These are phyloP conservation scores for Tupaia chinensis DNA, from an alignment of 2,113 vertebrate species.

Conservation along the genomic window DNA sequence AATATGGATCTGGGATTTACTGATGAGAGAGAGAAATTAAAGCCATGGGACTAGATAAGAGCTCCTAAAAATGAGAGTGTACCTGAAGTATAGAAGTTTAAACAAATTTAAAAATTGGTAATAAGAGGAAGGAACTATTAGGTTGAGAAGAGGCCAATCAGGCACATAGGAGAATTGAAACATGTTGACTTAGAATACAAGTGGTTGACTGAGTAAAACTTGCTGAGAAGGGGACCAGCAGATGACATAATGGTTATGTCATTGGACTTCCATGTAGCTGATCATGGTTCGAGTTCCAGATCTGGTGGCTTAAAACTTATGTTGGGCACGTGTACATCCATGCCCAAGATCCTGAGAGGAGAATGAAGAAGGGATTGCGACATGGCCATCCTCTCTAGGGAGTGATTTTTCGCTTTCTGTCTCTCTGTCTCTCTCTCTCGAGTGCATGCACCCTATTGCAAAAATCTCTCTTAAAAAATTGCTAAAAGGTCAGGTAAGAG, in stretches of 20 bases:
- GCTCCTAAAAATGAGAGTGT: slow-evolving; percentile 31
- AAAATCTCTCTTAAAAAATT: background rate
- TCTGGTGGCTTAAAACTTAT: no score
- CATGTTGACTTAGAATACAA: background rate
- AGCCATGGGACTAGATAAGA: background rate
- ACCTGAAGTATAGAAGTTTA: slow-evolving; percentile 35
- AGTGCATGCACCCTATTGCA: no score
- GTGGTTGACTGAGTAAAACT: background rate
- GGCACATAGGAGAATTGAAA: background rate
- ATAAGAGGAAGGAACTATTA: background rate
- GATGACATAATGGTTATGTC: no score
- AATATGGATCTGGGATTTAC: slow-evolving; percentile 26
- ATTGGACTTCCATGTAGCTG: no score
- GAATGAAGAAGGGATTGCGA: no score
- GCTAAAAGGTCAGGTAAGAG: background rate
- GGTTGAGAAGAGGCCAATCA: background rate
- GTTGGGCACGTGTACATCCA: no score
- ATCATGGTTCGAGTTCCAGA: no score
- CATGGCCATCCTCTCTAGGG: no score
- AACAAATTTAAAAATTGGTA: background rate
- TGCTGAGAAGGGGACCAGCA: background rate
- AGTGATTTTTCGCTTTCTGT: no score
- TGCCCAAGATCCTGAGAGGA: no score
- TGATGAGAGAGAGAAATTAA: slow-evolving; percentile 33
- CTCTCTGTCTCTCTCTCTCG: no score